phyloP scores from a whole-genome alignment of 2,797 vertebrate species.

The Argyrosomus regius region DNA sequence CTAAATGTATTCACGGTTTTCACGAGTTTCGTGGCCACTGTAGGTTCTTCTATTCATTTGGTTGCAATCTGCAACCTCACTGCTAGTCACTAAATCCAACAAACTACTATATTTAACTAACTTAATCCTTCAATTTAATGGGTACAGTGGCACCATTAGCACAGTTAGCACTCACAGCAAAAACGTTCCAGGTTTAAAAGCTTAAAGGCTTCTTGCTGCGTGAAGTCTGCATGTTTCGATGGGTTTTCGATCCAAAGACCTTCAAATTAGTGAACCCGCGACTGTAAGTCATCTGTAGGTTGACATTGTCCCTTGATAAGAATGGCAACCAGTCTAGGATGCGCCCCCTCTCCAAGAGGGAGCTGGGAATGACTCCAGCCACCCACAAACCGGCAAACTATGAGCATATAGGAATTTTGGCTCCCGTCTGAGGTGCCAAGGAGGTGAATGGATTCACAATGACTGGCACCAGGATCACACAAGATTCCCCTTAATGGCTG shows the following conservation, averaged over 20 bases:
- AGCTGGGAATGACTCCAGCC: conserved; percentile 8
- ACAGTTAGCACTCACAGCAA: neutral
- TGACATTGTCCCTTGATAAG: neutral
- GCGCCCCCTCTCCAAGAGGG: neutral
- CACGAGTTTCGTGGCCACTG: too few species aligned
- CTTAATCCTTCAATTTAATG: neutral
- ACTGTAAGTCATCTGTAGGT: neutral
- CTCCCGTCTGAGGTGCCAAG: neutral
- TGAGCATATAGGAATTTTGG: neutral
- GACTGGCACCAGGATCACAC: neutral
- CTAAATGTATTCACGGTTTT: too few species aligned
- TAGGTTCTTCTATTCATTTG: too few species aligned
- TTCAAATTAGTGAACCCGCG: neutral
- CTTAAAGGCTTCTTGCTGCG: neutral
- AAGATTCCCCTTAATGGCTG: neutral
- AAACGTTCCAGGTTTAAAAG: neutral
- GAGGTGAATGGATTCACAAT: neutral
- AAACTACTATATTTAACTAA: neutral
- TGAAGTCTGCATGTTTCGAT: neutral
- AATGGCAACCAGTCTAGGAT: neutral
- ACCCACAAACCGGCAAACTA: neutral
- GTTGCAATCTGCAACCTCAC: too few species aligned
- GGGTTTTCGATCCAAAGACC: neutral
- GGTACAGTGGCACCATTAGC: neutral
- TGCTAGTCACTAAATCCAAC: neutral